These are phyloP conservation scores for Synergus laeviventris DNA, from an alignment of 2,888 invertebrate species.

Conservation along the genomic window DNA sequence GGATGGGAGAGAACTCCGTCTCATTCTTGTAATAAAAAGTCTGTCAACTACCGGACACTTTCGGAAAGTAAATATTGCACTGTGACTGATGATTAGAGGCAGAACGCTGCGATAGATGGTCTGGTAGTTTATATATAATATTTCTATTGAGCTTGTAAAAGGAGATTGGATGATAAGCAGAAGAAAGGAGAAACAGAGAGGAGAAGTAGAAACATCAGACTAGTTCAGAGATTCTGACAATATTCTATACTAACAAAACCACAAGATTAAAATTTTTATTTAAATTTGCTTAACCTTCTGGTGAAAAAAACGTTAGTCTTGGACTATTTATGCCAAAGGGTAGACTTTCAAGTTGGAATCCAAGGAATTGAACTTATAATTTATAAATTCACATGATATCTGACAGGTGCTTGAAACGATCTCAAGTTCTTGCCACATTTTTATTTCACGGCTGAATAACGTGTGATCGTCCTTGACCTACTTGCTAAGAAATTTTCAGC, in stretches of 20 bases:
- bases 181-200: background rate
- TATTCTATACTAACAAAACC: no score
- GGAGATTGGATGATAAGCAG: background rate
- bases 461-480: slow-evolving; percentile 24
- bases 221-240: no score
- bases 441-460: background rate
- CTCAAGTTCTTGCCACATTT: background rate
- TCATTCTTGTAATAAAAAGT: background rate
- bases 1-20: background rate
- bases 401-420: background rate
- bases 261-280: no score
- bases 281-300: no score
- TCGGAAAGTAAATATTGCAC: background rate
- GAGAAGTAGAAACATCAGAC: background rate
- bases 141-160: background rate
- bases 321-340: background rate
- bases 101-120: background rate
- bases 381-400: background rate
- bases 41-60: slow-evolving; percentile 11
- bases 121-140: background rate
- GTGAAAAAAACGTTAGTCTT: background rate
- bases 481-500: slow-evolving; percentile 13
- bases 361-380: background rate
- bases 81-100: background rate
- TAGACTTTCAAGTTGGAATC: background rate